Evolutionary conservation across 2,113 vertebrate genomes (phyloP), one percentile per base, ranked within the genome.

Genomic region (Actinemys pallida): DNA sequence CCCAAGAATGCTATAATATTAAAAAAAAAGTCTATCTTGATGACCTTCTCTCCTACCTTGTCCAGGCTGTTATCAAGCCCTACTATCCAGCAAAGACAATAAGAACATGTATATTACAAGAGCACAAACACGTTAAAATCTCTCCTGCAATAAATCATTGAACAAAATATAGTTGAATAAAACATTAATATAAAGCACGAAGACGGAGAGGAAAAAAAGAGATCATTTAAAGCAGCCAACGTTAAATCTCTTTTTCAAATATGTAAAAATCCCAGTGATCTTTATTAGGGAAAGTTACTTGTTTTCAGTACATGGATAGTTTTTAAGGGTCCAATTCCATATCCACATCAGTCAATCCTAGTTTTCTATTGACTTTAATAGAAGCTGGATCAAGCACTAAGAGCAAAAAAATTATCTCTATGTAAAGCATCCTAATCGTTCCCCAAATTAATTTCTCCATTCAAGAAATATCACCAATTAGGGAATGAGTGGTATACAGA

Each of bases 11-110:
- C 52, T 56, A 72, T 1, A 45, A 88, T 87, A 96, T 91, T 89
- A 35, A n/a, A 49, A 86, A 86, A 90, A 96, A 90, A n/a, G 35
- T 39, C 91, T 92, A 96, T 94, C 95, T 94, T 47, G 91, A 93
- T 97, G 97, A 98, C 96, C 97, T 97, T 89, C 93, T 95, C 91
- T 92, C 93, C 95, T 88, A 27, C 82, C 87, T 90, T 76, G 91
- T 25, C 82, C 6, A 16, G 69, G 82, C 89, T 90, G 35, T 84
- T 87, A 86, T 69, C 96, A 53, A 91, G 89, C 83, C 56, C 76
- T 57, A 0, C 31, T 92, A 86, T 94, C 88, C 94, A 75, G 90
- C 87, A 35, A 50, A 75, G 72, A 65, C 93, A 86, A 96, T 97
- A 94, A 97, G 96, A 96, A 78, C 52, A 0, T 84, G 83, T 11